Base-by-base conservation (phyloP, 2,797 vertebrate genomes). In the Gouania willdenowi region DNA sequence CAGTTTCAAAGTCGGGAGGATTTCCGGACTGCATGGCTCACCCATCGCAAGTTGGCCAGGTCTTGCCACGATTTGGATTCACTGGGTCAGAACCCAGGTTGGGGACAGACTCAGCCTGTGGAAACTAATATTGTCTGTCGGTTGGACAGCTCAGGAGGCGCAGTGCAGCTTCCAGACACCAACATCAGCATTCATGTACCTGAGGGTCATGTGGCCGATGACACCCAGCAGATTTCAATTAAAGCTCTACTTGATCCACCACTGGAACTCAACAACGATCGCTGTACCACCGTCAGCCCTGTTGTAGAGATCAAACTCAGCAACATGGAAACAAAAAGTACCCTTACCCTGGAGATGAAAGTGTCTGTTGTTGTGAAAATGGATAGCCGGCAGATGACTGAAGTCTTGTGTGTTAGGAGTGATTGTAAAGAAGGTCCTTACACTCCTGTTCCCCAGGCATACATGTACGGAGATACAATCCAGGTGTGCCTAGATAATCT, bases 71-170 rank as follows among this genome's bases (percentile, higher is more conserved):
- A 98, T 62, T 60, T 98, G 65, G 92, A 97, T 69, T 86, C 93
- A 5, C 79, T 98, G 1, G 95, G 94, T 41, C 94, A 96, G 45
- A 98, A 81, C 64, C 96, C 93, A 0, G 96, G 96, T 7, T 98
- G 94, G 95, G 96, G 96, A 27, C 96, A 98, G 85, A 98, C 96
- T 0, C 96, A 98, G 14, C 94, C 95, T 0, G 89, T 98, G 44
- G 96, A 98, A 76, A 97, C 92, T 1, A 95, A 88, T 61, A 93
- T 95, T 0, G 93, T 95, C 22, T 98, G 94, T 68, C 91, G 91
- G 42, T 66, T 98, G 69, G 94, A 98, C 49, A 90, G 91, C 36
- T 90, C 91, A 0, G 96, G 96, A 1, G 95, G 96, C 1, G 85
- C 92, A 0, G 90, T 98, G 33, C 93, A 94, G 80, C 91, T 98